These are phyloP conservation scores for Lysandra bellargus DNA, from an alignment of 2,888 invertebrate species.

Conservation along the genomic window DNA sequence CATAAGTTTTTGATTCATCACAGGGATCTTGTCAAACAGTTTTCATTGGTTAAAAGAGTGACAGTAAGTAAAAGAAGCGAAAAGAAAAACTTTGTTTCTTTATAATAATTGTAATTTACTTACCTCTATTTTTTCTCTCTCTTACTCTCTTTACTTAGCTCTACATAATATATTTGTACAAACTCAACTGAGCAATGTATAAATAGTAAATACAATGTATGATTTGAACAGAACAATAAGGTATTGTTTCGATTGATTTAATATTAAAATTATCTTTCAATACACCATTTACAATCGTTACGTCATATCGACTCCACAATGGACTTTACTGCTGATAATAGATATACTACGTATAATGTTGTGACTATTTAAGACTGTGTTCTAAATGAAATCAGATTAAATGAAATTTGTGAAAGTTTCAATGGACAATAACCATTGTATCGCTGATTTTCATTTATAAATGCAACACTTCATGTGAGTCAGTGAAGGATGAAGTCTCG, in stretches of 20 bases:
- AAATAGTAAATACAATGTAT: slow-evolving; percentile 25
- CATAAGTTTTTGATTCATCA: too few species aligned
- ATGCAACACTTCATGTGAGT: not conserved
- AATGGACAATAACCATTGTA: not conserved
- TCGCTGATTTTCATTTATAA: not conserved
- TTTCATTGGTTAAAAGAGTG: too few species aligned
- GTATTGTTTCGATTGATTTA: slow-evolving; percentile 59
- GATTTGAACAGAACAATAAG: slow-evolving; percentile 60
- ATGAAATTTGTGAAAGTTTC: not conserved
- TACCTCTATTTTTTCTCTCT: too few species aligned
- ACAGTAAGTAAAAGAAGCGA: too few species aligned
- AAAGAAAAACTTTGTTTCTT: too few species aligned
- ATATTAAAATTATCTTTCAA: slow-evolving; percentile 52
- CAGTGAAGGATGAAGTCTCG: not conserved
- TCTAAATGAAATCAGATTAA: not conserved
- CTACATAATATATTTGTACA: too few species aligned
- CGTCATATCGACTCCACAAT: slow-evolving; percentile 52
- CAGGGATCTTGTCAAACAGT: too few species aligned
- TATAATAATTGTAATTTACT: too few species aligned
- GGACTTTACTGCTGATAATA: slow-evolving; percentile 36
- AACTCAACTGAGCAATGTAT: not conserved
- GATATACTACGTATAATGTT: not conserved
- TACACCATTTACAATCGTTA: slow-evolving; percentile 51
- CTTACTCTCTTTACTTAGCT: too few species aligned
- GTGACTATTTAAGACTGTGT: not conserved